Evolutionary conservation across 2,888 invertebrate genomes (phyloP).

Genomic region (Sinohyriopsis cumingii): DNA sequence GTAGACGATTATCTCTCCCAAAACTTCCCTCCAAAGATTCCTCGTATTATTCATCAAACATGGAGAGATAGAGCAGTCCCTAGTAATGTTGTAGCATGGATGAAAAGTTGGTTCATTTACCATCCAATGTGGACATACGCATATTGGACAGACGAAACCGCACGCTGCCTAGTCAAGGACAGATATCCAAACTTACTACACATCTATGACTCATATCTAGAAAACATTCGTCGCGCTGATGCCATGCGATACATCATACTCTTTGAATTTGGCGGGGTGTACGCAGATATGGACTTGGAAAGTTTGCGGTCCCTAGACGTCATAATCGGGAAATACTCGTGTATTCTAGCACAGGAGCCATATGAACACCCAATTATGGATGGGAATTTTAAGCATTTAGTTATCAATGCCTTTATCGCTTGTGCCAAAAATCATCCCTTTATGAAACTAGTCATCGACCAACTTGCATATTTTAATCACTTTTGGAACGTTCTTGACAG

Average conservation of each 20-base stretch:
- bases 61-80: conserved; percentile 58
- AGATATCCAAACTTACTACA: conserved; percentile 55
- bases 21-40: no score
- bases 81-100: conserved; percentile 49
- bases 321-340: conserved; percentile 47
- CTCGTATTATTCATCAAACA: conserved; percentile 59
- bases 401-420: conserved; percentile 62
- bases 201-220: conserved; percentile 57
- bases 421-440: conserved; percentile 59
- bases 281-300: conserved; percentile 68
- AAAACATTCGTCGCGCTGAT: conserved; percentile 63
- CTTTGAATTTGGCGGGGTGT: conserved; percentile 67
- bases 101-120: conserved; percentile 57
- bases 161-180: conserved; percentile 55
- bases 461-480: conserved; percentile 49
- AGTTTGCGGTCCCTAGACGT: conserved; percentile 56
- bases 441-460: conserved; percentile 55
- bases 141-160: conserved; percentile 69
- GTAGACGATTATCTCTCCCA: no score
- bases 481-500: conserved; percentile 64
- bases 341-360: conserved; percentile 62
- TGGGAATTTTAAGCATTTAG: conserved; percentile 54
- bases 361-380: conserved; percentile 61
- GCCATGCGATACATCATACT: conserved; percentile 66
- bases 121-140: conserved; percentile 68